Base-by-base conservation (phyloP, 1,140 invertebrate genomes). In the Idris sp. region DNA sequence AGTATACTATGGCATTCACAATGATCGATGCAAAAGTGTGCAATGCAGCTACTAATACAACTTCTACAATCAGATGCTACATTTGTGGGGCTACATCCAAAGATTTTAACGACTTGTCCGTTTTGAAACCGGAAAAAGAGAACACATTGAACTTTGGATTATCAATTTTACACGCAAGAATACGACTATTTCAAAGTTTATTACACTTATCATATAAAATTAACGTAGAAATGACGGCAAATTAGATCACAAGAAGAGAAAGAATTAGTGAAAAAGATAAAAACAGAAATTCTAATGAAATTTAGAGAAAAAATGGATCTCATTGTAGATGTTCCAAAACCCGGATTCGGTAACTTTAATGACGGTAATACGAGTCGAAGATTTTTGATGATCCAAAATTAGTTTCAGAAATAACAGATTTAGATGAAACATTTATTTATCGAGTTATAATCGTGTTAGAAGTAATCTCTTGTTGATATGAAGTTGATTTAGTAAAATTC, bases 21-120 rank as follows among this genome's bases (percentile, higher is more conserved):
- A 58, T 44, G 54, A 18, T 58, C n/a, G 54, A 58, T 16, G 54
- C 36, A 4, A 58, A 58, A 36, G 82, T 87, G 2, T 87, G 84
- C 36, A 87, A 88, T 67, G 81, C 83, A 7, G 58, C 80, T 13
- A 84, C 80, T n/a, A 43, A 44, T 5, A 87, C 79, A 22, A 75
- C 31, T 56, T 87, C 83, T 10, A 79, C 86, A 4, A 69, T 65
- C 41, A 61, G 75, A n/a, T 88, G 85, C 51, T 86, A 83, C 58
- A 79, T 86, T 16, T 87, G 84, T 72, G 69, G 73, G n/a, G 26
- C 40, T 13, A 85, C 79, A 28, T 81, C 82, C 1, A 86, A 83
- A 79, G 82, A 6, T 25, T 84, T 87, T 48, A 87, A 88, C 51
- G 64, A 81, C 25, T 16, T 53, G 18, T 43, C 83, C 9, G 31